Evolutionary conservation across 2,113 vertebrate species (phyloP).

Genomic region (Crotalus helleri): DNA sequence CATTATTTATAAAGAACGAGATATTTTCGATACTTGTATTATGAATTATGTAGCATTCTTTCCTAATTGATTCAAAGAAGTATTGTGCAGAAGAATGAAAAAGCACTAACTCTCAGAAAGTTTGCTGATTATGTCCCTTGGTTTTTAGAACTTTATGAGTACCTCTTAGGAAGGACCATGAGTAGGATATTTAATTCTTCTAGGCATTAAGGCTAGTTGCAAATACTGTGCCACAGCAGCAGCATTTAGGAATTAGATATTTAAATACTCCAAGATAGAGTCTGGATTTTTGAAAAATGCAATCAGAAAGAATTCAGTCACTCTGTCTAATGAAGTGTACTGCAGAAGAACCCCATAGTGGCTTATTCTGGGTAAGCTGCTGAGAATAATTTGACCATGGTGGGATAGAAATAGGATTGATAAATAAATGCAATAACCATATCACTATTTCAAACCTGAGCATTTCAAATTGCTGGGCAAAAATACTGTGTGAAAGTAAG

Average conservation of each 20-base stretch:
- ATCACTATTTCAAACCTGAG: not conserved
- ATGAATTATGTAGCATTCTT: not conserved
- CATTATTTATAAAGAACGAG: not conserved
- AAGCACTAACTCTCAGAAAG: not conserved
- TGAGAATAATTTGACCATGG: not conserved
- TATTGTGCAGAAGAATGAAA: not conserved
- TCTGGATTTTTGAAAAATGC: not conserved
- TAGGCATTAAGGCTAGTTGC: not conserved
- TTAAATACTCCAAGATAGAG: not conserved
- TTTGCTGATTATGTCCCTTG: not conserved
- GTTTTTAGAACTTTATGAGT: not conserved
- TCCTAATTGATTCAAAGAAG: not conserved
- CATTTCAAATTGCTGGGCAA: conserved; percentile 17
- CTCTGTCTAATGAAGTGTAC: not conserved
- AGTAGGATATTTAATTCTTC: not conserved
- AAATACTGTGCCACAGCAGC: not conserved
- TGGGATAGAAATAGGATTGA: not conserved
- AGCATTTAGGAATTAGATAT: not conserved
- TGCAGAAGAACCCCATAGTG: not conserved
- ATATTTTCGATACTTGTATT: not conserved
- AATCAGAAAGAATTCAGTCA: not conserved
- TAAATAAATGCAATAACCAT: not conserved
- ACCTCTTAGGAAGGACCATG: not conserved
- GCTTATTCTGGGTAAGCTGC: not conserved
- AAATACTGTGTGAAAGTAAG: conserved; percentile 40